phyloP scores from a whole-genome alignment of 2,797 vertebrate species.

The Catamblyrhynchus diadema region DNA sequence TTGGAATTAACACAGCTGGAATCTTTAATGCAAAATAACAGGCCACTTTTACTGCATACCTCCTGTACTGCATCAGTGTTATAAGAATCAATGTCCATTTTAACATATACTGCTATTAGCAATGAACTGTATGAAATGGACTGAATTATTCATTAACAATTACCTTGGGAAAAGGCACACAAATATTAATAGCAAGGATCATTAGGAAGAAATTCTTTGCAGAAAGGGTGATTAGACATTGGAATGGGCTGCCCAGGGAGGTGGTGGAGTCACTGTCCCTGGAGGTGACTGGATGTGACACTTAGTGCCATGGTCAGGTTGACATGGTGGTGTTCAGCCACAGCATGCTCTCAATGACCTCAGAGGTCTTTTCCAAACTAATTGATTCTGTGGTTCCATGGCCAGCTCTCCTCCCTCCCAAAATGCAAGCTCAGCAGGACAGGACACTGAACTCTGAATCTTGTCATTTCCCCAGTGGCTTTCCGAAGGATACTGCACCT shows the following conservation, averaged over 20 bases:
- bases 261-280: not conserved
- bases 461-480: not conserved
- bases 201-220: not conserved
- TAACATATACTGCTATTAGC: not conserved
- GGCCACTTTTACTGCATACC: not conserved
- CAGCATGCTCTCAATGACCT: not conserved
- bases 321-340: not conserved
- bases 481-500: not conserved
- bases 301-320: not conserved
- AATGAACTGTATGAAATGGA: constrained; percentile 16
- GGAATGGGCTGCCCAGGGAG: not conserved
- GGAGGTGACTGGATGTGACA: not conserved
- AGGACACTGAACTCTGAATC: not conserved
- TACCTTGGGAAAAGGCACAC: not conserved
- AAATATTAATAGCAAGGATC: constrained; percentile 7
- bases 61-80: not conserved
- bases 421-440: not conserved
- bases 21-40: constrained; percentile 22
- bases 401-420: not conserved
- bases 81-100: not conserved
- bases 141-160: constrained; percentile 50
- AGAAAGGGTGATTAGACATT: not conserved
- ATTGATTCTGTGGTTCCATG: not conserved
- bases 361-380: not conserved
- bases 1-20: not conserved